Conservation (phyloP, 2,888 invertebrate genomes). For the Dryococelus australis region DNA sequence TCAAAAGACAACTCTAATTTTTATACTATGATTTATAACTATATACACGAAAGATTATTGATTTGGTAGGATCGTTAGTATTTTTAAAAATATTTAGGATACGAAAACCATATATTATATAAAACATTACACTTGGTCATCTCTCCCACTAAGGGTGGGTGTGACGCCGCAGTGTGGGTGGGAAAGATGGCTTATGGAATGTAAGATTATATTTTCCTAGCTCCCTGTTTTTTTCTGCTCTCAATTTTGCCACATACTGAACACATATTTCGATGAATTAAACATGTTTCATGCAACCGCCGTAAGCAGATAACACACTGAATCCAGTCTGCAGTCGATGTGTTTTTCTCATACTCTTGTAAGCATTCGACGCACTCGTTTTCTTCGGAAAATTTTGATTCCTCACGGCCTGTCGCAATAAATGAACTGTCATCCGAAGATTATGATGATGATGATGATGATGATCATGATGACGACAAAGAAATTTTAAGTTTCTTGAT, state of each 20-base stretch:
- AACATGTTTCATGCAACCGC: constrained; percentile 24
- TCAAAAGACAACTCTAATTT: neutral
- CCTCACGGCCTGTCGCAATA: neutral
- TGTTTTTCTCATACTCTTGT: constrained; percentile 21
- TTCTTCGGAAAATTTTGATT: constrained; percentile 13
- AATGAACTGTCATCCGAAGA: constrained; percentile 19
- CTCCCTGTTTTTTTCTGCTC: neutral
- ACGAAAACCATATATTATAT: neutral
- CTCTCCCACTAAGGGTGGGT: constrained; percentile 13
- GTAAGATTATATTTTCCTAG: neutral
- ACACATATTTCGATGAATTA: neutral
- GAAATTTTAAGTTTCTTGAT: neutral
- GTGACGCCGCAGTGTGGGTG: constrained; percentile 11
- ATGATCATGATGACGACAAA: neutral
- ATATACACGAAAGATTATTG: neutral
- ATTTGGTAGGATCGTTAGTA: neutral
- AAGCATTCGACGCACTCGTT: constrained; percentile 20
- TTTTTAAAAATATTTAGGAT: neutral
- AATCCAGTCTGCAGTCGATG: constrained; percentile 26
- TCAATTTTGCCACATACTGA: constrained; percentile 17
- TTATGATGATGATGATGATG: no score
- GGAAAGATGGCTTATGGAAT: constrained; percentile 26
- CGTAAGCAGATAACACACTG: constrained; percentile 17
- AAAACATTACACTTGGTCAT: neutral
- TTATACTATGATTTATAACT: no score